Base-by-base conservation (phyloP, 2,113 vertebrate genomes). In the Lycaon pictus region DNA sequence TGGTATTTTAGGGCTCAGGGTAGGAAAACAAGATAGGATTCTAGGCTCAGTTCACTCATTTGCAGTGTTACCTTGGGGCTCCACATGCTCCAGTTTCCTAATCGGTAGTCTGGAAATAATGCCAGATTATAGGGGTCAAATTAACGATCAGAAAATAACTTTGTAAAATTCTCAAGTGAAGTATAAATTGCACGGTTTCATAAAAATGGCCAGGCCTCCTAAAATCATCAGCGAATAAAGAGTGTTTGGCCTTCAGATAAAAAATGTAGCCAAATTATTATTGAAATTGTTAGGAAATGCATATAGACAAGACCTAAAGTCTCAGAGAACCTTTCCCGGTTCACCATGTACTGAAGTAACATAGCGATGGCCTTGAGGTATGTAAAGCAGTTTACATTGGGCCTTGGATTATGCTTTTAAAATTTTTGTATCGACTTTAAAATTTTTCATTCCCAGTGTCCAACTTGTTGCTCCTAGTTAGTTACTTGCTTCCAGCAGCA, bases 401-500 rank as follows among this genome's bases (percentile, higher is more conserved):
- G 60, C 60, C 16, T 63, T 67, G 81, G 22, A 60, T 65, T 51
- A 53, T 88, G 53, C 56, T 86, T 95, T 89, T 51, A 7, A 20
- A 77, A 56, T 63, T 77, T 96, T 74, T 63, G 0, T 35, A 67
- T 82, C 1, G 35, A n/a, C 72, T 96, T 95, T 67, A 63, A 63
- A 82, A 82, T 55, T 82, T 63, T 87, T 88, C 32, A 79, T 95
- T 37, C 74, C 35, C 48, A 62, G 51, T 43, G 13, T 86, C 16
- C 74, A 25, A 96, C 65, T 71, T 96, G 86, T 62, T 95, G 58
- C 84, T 95, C 19, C 88, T 51, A 67, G 0, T 90, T 37, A 67
- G 0, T 53, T 93, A 48, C n/a, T 92, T 83, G 55, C 51, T 85
- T 82, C 88, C 71, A 85, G 43, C 20, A 65, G 29, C 76, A 93